Percentiles rank a stretch among this genome's conserved stretches.
Evolutionary conservation across 2,888 invertebrate species (phyloP).

Genomic region (Scaptomyza tumidula): DNA sequence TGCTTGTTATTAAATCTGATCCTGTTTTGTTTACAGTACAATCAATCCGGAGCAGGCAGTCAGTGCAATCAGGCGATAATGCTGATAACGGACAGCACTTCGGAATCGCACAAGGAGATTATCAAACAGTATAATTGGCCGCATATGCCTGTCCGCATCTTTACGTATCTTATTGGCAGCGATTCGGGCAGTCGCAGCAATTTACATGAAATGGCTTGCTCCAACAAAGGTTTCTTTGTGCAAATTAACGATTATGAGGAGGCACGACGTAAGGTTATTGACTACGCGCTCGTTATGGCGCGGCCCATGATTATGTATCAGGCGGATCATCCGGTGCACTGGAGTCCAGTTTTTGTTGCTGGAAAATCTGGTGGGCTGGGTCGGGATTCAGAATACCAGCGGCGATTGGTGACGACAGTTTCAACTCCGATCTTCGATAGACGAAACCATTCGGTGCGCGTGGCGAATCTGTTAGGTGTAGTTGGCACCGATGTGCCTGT

Average conservation of each 20-base stretch:
- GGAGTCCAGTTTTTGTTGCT: constrained; percentile 96
- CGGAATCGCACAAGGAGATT: constrained; percentile 88
- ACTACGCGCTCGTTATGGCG: constrained; percentile 97
- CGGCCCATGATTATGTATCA: constrained; percentile 98
- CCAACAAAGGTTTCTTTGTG: constrained; percentile 94
- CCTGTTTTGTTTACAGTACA: constrained; percentile 87
- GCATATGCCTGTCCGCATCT: constrained; percentile 96
- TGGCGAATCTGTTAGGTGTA: constrained; percentile 97
- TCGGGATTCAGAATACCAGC: constrained; percentile 85
- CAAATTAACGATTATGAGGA: constrained; percentile 95
- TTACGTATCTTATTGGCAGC: constrained; percentile 97
- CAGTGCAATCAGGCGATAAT: constrained; percentile 99
- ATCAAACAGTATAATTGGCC: constrained; percentile 95
- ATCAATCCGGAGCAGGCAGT: constrained; percentile 92
- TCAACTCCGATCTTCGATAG: constrained; percentile 97
- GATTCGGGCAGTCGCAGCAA: constrained; percentile 94
- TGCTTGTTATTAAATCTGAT: neutral
- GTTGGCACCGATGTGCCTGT: constrained; percentile 99
- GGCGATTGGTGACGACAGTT: constrained; percentile 96
- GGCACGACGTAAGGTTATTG: constrained; percentile 95
- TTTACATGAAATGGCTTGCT: constrained; percentile 97
- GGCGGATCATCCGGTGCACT: constrained; percentile 95
- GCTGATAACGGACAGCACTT: constrained; percentile 97
- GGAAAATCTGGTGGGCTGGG: constrained; percentile 88
- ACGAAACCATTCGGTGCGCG: constrained; percentile 94